Evolutionary conservation across 37 sponge, comb jelly and placozoan species (phyloP).

Genomic region (Aplysina aerophoba): DNA sequence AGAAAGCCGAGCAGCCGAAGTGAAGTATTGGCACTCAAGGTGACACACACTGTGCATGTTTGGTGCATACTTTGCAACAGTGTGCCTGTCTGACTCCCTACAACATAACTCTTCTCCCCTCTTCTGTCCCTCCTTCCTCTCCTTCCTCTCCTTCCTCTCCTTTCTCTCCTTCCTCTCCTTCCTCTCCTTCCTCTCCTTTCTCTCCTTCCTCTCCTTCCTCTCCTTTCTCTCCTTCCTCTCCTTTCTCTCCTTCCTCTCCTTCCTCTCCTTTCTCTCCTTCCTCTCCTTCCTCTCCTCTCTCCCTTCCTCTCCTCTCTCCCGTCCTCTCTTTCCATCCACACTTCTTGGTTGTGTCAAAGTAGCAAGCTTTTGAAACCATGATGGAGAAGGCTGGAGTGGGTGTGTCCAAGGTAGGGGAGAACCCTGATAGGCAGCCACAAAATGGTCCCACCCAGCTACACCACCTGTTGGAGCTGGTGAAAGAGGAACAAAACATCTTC

Average conservation of each 20-base stretch:
- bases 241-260: neutral
- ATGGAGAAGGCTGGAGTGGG: constrained; percentile 77
- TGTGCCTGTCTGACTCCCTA: too few relatives aligned
- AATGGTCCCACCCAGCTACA: constrained; percentile 75
- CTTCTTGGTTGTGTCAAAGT: neutral
- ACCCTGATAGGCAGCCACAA: neutral
- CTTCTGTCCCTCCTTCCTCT: neutral
- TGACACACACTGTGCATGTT: neutral
- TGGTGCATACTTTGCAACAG: too few relatives aligned
- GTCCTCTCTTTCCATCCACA: too few relatives aligned
- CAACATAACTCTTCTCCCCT: too few relatives aligned
- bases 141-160: too few relatives aligned
- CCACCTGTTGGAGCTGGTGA: constrained; percentile 81
- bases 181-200: neutral
- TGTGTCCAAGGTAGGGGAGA: neutral
- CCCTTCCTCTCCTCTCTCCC: too few relatives aligned
- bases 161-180: neutral
- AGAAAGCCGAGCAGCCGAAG: constrained; percentile 83
- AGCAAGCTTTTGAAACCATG: constrained; percentile 81
- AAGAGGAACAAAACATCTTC: constrained; percentile 94
- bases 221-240: neutral
- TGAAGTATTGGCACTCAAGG: constrained; percentile 82
- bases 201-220: neutral
- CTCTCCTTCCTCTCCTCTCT: too few relatives aligned
- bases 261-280: too few relatives aligned